Evolutionary conservation across 2,113 vertebrate species (phyloP).

Genomic region (Sula dactylatra): DNA sequence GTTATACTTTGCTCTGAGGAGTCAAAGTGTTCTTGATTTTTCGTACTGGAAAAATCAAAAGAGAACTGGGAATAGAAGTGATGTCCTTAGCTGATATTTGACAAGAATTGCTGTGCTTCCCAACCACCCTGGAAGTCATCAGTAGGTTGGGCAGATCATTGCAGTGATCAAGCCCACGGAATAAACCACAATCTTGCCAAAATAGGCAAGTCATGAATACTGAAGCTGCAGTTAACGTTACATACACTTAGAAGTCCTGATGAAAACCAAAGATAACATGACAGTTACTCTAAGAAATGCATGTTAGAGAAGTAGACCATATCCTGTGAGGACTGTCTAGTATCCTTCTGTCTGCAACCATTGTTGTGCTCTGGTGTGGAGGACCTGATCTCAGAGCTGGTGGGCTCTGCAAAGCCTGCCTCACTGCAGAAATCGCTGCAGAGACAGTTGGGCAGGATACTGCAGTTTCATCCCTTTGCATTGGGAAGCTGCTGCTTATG

Average conservation of each 20-base stretch:
- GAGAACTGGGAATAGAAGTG: not conserved
- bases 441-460: not conserved
- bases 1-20: not conserved
- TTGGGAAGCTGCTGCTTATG: not conserved
- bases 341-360: not conserved
- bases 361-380: not conserved
- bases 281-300: not conserved
- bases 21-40: not conserved
- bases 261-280: not conserved
- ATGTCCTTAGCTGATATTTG: not conserved
- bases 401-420: not conserved
- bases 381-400: not conserved
- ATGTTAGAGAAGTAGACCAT: fast-evolving
- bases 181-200: not conserved
- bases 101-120: not conserved
- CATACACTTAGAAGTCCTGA: not conserved
- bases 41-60: not conserved
- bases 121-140: not conserved
- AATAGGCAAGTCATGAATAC: not conserved
- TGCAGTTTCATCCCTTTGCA: fast-evolving
- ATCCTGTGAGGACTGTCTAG: not conserved
- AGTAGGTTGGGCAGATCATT: not conserved
- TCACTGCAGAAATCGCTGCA: not conserved
- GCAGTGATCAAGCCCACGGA: not conserved
- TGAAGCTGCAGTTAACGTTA: not conserved